These are phyloP conservation scores for Herpailurus yagouaroundi DNA, from an alignment of 2,113 vertebrate genomes.

Conservation along the genomic window DNA sequence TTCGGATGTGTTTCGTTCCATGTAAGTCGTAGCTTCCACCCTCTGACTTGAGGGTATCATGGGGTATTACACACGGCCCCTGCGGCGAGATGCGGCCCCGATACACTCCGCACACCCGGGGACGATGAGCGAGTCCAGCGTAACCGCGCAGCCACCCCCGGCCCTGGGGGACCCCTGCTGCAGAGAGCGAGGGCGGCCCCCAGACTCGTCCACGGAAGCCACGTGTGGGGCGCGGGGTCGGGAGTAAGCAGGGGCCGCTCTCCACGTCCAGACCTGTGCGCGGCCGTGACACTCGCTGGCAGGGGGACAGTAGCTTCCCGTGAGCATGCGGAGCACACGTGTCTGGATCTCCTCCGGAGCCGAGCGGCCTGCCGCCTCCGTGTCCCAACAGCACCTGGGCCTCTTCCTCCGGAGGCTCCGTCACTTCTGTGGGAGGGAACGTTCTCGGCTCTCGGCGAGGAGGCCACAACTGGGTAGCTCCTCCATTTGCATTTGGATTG, in stretches of 20 bases:
- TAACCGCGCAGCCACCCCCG: neutral
- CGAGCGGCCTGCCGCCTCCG: neutral
- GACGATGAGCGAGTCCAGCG: too few species aligned
- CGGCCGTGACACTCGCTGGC: neutral
- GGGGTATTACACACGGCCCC: neutral
- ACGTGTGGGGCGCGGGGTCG: too few species aligned
- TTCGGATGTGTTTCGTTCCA: neutral
- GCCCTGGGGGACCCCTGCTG: too few species aligned
- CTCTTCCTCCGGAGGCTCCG: neutral
- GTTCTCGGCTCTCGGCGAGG: fast-evolving
- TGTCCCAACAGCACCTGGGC: neutral
- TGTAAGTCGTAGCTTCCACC: neutral
- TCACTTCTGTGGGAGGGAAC: neutral
- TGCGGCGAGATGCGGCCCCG: neutral
- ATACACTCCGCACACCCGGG: neutral
- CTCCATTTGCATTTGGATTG: neutral
- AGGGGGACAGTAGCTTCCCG: neutral
- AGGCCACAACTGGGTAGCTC: neutral
- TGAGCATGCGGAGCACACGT: fast-evolving
- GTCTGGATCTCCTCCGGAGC: neutral
- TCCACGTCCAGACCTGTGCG: fast-evolving
- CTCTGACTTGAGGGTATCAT: neutral
- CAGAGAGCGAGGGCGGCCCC: neutral
- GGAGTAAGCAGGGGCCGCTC: neutral
- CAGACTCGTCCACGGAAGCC: neutral